Evolutionary conservation across 2,113 vertebrate genomes (phyloP), one percentile per base, ranked within the genome.

Genomic region (Eublepharis macularius): DNA sequence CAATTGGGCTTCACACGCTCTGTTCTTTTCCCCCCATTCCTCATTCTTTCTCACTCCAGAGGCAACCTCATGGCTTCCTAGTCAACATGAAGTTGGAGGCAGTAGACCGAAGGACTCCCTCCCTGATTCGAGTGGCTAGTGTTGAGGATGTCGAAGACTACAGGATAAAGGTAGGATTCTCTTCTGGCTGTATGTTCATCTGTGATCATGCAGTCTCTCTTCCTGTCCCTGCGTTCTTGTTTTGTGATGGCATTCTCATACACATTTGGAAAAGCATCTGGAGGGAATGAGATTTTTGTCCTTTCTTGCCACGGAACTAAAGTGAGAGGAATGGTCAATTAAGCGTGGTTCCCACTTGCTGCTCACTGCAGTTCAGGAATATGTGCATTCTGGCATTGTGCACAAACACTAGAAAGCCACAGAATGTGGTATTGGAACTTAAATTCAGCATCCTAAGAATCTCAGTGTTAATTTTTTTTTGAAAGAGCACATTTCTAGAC

Each of bases 31-130:
- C 47, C 5, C 3, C 8, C 4, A 29, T 2, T 26, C 60, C 19
- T 75, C 21, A 24, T 77, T 77, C 75, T 68, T 63, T 21, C 57
- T 29, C 34, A 13, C 41, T 74, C 66, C 92, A 99, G 98, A 97
- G 97, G 24, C 96, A 96, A 0, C 94, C 98, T 2, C 99, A 99
- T 2, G 95, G 93, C 90, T 99, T 99, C 92, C 97, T 98, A 93
- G 95, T 97, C 90, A 98, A 98, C 94, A 98, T 99, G 98, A 99
- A 98, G 90, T 93, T 99, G 89, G 98, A 99, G 87, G 97, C 98
- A 0, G 98, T 99, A 94, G 99, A 99, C 94, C 98, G 96, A 82
- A 96, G 98, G 91, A 99, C 97, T 90, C 98, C 99, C 2, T 97
- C 97, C 81, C 95, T 99, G 92, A 97, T 99, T 86, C 96, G 98